A percentile compares a stretch with the other conserved stretches of the same genome.
phyloP scores from a whole-genome alignment of 2,888 invertebrate species.

The Leptarthrus brevirostris region DNA sequence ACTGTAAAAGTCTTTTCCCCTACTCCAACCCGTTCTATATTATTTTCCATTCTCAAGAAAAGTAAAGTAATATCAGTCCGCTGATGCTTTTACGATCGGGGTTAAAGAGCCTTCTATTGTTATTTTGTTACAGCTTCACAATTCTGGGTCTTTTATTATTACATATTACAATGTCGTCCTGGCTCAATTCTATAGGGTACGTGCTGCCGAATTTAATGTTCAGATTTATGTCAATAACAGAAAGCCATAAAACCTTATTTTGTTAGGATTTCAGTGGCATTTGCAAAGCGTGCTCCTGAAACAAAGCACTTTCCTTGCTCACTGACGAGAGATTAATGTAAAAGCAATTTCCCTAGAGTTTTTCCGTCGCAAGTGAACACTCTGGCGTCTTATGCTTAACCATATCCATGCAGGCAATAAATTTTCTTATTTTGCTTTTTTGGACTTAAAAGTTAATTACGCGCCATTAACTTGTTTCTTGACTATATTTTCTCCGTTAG shows the following conservation, averaged over 20 bases:
- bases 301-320: constrained; percentile 28
- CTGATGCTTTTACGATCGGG: no score
- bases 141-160: constrained; percentile 11
- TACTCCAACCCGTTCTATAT: no score
- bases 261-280: constrained; percentile 19
- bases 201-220: constrained; percentile 38
- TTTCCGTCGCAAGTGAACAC: constrained; percentile 1
- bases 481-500: constrained; percentile 16
- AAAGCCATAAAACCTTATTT: constrained; percentile 39
- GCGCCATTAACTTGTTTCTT: constrained; percentile 40
- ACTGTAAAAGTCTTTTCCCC: no score
- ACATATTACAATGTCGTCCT: background rate
- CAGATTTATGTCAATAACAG: constrained; percentile 44
- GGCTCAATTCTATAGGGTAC: background rate
- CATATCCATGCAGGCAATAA: constrained; percentile 29
- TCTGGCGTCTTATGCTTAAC: background rate
- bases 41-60: no score
- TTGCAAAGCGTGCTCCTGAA: background rate
- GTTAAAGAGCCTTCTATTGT: background rate
- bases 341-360: constrained; percentile 42
- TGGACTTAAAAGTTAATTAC: constrained; percentile 39
- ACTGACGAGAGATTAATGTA: constrained; percentile 44
- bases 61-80: no score
- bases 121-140: background rate
- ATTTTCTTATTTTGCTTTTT: constrained; percentile 17